Conservation (phyloP, 1,140 invertebrate species). For the Himalopsyche phryganea region DNA sequence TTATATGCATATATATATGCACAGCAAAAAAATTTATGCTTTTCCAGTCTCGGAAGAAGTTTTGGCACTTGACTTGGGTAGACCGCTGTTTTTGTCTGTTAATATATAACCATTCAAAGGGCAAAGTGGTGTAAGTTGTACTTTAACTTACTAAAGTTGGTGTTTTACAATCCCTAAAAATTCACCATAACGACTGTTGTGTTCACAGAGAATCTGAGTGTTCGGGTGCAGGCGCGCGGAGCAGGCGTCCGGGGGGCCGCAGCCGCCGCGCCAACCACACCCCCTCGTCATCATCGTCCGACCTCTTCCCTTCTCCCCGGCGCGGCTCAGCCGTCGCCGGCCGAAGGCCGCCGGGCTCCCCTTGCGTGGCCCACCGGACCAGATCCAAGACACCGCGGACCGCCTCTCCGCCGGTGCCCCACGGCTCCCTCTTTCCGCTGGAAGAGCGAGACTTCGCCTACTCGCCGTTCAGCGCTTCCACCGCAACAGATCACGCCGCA, state of each 20-base stretch:
- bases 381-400: conserved; percentile 37
- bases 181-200: too few species aligned
- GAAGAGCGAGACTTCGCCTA: conserved; percentile 52
- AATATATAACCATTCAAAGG: too few species aligned
- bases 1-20: too few species aligned
- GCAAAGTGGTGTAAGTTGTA: too few species aligned
- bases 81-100: too few species aligned
- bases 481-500: conserved; percentile 43
- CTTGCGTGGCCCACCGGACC: conserved; percentile 37
- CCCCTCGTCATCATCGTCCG: conserved; percentile 36
- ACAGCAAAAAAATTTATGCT: too few species aligned
- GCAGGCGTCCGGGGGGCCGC: conserved; percentile 44
- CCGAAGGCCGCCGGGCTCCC: conserved; percentile 38
- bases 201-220: not conserved
- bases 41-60: too few species aligned
- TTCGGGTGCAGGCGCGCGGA: not conserved
- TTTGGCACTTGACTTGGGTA: too few species aligned
- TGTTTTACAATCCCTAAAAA: too few species aligned
- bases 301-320: conserved; percentile 11
- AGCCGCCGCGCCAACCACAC: conserved; percentile 50
- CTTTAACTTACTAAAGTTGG: too few species aligned
- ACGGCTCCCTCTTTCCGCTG: conserved; percentile 46
- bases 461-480: conserved; percentile 52
- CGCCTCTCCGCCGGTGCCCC: conserved; percentile 43
- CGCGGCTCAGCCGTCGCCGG: conserved; percentile 44